Base-by-base conservation (phyloP, 2,797 vertebrate genomes). In the Epinephelus malabaricus region DNA sequence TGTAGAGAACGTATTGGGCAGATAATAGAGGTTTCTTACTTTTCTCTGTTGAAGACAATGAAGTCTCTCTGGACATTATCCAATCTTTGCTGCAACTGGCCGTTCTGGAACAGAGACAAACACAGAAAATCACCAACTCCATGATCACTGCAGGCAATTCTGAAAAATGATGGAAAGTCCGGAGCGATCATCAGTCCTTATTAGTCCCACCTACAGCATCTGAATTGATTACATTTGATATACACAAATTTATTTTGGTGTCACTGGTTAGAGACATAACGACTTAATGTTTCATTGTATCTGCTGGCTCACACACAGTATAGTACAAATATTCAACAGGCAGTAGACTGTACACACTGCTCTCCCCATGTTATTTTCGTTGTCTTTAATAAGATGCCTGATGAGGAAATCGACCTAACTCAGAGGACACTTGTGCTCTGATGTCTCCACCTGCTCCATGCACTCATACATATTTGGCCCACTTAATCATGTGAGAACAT, bases 11-110 rank as follows among this genome's bases (percentile, higher is more conserved):
- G 1, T 21, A 40, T 7, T 56, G 40, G 10, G 47, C 3, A 65
- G 27, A 21, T 67, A 11, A 23, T 38, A 19, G 59, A 55, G 38
- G 47, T 50, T 75, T 1, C 96, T 96, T 95, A 99, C 98, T 96
- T 98, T 93, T 99, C 98, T 95, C 98, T 96, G 95, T 99, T 99
- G 95, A 99, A 99, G 94, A 99, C 92, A 49, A 98, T 96, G 92
- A 99, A 99, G 88, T 99, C 97, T 86, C 96, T 97, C 81, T 97
- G 96, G 74, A 99, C 96, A 18, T 94, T 96, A 43, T 98, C 97
- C 78, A 99, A 88, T 61, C 98, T 96, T 86, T 97, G 96, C 92
- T 98, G 97, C 79, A 99, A 89, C 78, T 97, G 96, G 59, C 95
- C 95, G 2, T 93, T 96, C 98, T 99, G 94, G 23, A 27, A n/a